Evolutionary conservation across 2,113 vertebrate species (phyloP).

Genomic region (Gavia stellata): DNA sequence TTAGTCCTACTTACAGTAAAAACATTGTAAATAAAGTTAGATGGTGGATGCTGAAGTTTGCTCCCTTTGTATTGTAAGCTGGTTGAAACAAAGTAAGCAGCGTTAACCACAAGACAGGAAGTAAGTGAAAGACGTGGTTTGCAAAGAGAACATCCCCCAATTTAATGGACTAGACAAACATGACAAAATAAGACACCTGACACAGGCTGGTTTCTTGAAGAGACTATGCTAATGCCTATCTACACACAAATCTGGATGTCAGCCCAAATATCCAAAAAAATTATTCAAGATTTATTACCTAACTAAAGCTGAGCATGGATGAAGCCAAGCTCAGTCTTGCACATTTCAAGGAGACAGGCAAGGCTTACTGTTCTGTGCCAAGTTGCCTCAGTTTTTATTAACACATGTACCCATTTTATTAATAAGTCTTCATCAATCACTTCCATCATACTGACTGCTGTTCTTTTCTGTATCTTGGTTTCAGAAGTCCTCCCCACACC

Average conservation of each 20-base stretch:
- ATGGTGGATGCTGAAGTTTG: conserved; percentile 11
- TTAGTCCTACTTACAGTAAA: conserved; percentile 37
- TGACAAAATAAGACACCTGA: background rate
- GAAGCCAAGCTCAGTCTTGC: background rate
- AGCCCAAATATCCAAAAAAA: background rate
- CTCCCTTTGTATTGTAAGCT: conserved; percentile 32
- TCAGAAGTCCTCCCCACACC: background rate
- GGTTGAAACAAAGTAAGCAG: conserved; percentile 40
- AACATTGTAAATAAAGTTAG: conserved; percentile 31
- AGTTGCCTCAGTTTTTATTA: background rate
- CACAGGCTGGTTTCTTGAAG: background rate
- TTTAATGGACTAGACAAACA: background rate
- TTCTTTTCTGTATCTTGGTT: background rate
- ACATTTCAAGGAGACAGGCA: background rate
- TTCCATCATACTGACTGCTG: background rate
- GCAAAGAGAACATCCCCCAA: background rate
- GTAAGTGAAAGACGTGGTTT: background rate
- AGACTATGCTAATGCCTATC: background rate
- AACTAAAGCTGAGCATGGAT: background rate
- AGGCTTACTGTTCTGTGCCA: background rate
- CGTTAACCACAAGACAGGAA: background rate
- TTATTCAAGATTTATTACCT: background rate
- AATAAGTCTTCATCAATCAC: background rate
- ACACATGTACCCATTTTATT: background rate
- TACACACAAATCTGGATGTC: background rate